phyloP scores from a whole-genome alignment of 2,888 invertebrate species.

The Ormyrus thymus region DNA sequence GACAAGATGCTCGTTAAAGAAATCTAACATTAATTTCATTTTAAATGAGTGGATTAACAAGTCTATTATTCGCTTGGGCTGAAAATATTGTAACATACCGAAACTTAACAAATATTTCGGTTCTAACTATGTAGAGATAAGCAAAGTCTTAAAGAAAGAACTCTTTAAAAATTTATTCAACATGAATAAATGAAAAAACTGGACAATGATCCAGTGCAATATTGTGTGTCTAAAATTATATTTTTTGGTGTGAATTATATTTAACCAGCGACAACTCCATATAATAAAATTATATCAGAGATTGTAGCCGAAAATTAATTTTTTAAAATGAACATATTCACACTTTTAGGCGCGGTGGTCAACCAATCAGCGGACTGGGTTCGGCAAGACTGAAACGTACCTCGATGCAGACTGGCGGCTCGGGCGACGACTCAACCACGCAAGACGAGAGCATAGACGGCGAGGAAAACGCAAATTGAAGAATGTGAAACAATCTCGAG shows the following conservation, averaged over 20 bases:
- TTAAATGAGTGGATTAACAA: slow-evolving; percentile 46
- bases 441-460: slow-evolving; percentile 87
- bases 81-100: background rate
- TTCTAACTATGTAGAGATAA: too few relatives aligned
- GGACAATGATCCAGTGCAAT: too few relatives aligned
- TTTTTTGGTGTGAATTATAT: too few relatives aligned
- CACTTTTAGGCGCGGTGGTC: slow-evolving; percentile 76
- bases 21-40: slow-evolving; percentile 34
- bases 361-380: slow-evolving; percentile 78
- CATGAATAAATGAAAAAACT: too few relatives aligned
- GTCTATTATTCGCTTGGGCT: slow-evolving; percentile 6
- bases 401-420: slow-evolving; percentile 82
- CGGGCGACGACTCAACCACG: slow-evolving; percentile 85
- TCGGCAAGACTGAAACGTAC: slow-evolving; percentile 83
- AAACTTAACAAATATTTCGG: too few relatives aligned
- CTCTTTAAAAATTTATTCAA: too few relatives aligned
- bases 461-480: slow-evolving; percentile 80
- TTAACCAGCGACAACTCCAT: too few relatives aligned
- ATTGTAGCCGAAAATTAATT: background rate
- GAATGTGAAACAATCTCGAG: slow-evolving; percentile 44
- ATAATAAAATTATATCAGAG: too few relatives aligned
- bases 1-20: slow-evolving; percentile 35
- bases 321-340: background rate
- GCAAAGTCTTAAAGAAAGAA: too few relatives aligned
- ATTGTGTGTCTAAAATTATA: too few relatives aligned